A percentile compares a stretch with the other conserved stretches of the same genome.
Conservation (phyloP, 92 coral and sea anemone genomes). For the Zoanthus sansibaricus region DNA sequence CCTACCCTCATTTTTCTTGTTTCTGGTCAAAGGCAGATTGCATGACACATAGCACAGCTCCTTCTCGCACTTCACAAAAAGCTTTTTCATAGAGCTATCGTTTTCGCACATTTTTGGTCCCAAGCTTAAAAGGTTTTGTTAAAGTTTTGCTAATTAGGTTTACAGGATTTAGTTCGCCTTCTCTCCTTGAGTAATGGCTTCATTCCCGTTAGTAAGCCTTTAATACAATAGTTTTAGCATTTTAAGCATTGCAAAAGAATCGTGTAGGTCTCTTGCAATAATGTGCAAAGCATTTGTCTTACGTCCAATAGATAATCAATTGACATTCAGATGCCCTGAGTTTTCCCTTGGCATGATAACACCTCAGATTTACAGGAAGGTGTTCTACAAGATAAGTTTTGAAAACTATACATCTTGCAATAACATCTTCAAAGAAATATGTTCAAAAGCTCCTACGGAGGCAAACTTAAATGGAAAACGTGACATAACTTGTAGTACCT, state of each 20-base stretch:
- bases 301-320: background rate
- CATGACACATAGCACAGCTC: conserved; percentile 33
- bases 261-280: background rate
- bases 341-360: background rate
- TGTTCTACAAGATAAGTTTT: background rate
- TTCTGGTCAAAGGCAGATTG: conserved; percentile 22
- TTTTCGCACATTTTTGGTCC: background rate
- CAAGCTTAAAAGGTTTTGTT: background rate
- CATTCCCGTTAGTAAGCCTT: background rate
- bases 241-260: background rate
- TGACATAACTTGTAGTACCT: background rate
- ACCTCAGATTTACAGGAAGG: background rate
- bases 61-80: conserved; percentile 26
- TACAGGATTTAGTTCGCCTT: background rate
- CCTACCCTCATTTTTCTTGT: background rate
- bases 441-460: background rate
- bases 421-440: background rate
- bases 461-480: background rate
- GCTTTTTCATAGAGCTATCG: conserved; percentile 1
- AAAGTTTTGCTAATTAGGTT: background rate
- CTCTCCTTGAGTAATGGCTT: background rate
- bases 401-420: background rate
- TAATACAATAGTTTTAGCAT: background rate
- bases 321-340: background rate
- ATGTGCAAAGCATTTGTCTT: background rate